Evolutionary conservation across 2,797 vertebrate genomes (phyloP).

Genomic region (Halcyon leucocephala): DNA sequence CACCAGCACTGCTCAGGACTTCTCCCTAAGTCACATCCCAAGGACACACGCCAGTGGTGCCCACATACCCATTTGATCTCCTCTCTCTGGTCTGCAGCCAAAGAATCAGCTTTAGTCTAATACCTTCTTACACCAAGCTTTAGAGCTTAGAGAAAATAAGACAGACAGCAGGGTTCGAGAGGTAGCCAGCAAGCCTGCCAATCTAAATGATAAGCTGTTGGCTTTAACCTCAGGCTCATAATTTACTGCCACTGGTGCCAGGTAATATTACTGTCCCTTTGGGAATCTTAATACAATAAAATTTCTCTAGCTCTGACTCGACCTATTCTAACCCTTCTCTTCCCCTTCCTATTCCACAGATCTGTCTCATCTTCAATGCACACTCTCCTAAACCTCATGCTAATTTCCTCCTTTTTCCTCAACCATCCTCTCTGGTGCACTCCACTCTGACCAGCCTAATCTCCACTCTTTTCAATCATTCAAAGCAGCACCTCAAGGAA

Average conservation of each 20-base stretch:
- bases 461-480: background rate
- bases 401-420: background rate
- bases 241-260: constrained; percentile 18
- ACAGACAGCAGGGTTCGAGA: constrained; percentile 19
- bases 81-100: constrained; percentile 40
- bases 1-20: background rate
- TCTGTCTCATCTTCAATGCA: background rate
- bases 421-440: background rate
- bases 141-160: constrained; percentile 7
- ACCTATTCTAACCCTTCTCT: background rate
- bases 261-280: constrained; percentile 13
- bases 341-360: background rate
- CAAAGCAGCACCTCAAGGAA: background rate
- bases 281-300: background rate
- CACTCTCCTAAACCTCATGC: background rate
- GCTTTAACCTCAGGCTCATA: background rate
- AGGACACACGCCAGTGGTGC: background rate
- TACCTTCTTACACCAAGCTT: constrained; percentile 52
- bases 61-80: constrained; percentile 28
- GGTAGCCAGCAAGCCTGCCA: constrained; percentile 42
- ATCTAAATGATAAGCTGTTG: background rate
- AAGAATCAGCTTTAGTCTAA: constrained; percentile 32
- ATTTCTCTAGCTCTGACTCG: background rate
- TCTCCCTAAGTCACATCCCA: background rate
- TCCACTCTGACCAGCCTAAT: background rate